phyloP scores from a whole-genome alignment of 2,113 vertebrate genomes.

The Oncorhynchus keta region DNA sequence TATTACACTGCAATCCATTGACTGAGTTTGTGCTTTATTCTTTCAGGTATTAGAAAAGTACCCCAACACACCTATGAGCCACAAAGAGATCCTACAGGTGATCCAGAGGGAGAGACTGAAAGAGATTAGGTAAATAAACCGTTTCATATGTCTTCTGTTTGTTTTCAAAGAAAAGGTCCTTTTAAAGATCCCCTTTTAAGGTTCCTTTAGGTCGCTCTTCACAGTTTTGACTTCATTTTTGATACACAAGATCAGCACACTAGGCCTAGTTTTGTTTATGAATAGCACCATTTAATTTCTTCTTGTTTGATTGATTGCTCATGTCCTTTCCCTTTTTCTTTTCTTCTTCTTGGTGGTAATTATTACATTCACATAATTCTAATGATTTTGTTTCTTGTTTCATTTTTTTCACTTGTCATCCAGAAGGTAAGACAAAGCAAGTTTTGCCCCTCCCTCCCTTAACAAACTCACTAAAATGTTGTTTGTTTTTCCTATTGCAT shows the following conservation, averaged over 20 bases:
- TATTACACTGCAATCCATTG: too few species aligned
- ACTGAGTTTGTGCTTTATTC: neutral
- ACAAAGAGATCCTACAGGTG: slow-evolving; percentile 97
- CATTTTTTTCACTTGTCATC: slow-evolving; percentile 72
- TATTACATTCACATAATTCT: slow-evolving; percentile 52
- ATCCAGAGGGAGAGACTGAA: slow-evolving; percentile 97
- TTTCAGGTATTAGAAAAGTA: slow-evolving; percentile 96
- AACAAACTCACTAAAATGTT: slow-evolving; percentile 60
- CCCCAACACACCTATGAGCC: slow-evolving; percentile 98
- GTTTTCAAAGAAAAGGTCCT: neutral
- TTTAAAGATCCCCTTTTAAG: neutral
- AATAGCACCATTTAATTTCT: neutral
- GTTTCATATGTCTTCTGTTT: neutral
- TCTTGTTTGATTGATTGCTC: slow-evolving; percentile 11
- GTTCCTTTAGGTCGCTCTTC: too few species aligned
- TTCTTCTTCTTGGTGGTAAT: slow-evolving; percentile 28
- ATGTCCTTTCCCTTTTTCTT: slow-evolving; percentile 29
- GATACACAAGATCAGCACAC: neutral
- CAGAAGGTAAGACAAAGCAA: slow-evolving; percentile 79
- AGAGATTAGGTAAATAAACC: slow-evolving; percentile 88
- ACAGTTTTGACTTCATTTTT: neutral
- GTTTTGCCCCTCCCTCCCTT: slow-evolving; percentile 33
- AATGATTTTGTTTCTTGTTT: slow-evolving; percentile 70
- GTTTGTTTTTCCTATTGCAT: slow-evolving; percentile 63
- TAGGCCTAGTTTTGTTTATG: slow-evolving; percentile 9